Conservation (phyloP, 2,888 invertebrate species). For the Trissolcus brochymenae region DNA sequence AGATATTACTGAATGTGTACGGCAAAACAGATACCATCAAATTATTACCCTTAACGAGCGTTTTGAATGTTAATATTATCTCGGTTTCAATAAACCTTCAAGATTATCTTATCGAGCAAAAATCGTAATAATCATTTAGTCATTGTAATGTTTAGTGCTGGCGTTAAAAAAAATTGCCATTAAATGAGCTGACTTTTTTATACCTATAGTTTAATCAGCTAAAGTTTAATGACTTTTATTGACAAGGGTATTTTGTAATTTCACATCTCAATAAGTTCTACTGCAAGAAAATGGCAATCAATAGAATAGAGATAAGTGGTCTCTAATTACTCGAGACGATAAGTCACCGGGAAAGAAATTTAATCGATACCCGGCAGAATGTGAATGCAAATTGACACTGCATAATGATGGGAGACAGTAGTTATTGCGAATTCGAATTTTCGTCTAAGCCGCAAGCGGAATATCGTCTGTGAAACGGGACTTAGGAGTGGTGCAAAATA, state of each 20-base stretch:
- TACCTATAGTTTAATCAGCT: no score
- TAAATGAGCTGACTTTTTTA: no score
- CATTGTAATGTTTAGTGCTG: no score
- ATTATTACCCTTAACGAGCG: conserved; percentile 3
- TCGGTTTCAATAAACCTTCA: neutral
- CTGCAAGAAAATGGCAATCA: neutral
- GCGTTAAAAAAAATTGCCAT: no score
- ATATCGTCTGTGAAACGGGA: conserved; percentile 16
- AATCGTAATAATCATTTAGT: no score
- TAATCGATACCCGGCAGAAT: conserved; percentile 26
- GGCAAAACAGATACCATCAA: conserved; percentile 2
- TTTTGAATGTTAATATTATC: neutral
- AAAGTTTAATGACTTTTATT: no score
- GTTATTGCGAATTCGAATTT: conserved; percentile 48
- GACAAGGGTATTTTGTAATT: neutral
- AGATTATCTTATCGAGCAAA: no score
- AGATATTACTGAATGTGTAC: no score
- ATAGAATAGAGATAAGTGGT: conserved; percentile 19
- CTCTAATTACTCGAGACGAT: conserved; percentile 14
- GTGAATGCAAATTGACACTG: conserved; percentile 44
- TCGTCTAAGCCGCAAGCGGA: conserved; percentile 24
- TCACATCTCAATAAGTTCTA: neutral
- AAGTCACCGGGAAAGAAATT: conserved; percentile 17
- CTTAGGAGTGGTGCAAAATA: conserved; percentile 40
- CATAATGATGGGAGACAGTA: conserved; percentile 2